A percentile compares a stretch with the other conserved stretches of the same genome.
These are phyloP conservation scores for Gymnoscopelus microlampas DNA, from an alignment of 2,797 vertebrate species.

Conservation along the genomic window DNA sequence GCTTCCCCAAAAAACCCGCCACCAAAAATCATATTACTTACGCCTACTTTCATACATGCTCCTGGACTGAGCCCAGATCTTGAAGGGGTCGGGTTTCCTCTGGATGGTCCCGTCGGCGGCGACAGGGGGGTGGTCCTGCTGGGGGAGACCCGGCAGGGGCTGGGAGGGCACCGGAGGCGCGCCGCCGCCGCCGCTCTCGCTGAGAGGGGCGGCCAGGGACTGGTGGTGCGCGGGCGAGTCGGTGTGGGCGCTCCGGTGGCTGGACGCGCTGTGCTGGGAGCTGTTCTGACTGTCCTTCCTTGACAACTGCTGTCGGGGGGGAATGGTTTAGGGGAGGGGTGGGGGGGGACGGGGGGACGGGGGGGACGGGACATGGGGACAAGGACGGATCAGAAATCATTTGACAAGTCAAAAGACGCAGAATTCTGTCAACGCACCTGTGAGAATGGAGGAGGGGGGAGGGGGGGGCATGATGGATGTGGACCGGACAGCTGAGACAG, in stretches of 20 bases:
- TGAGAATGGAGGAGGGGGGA: not conserved
- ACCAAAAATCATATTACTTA: conserved; percentile 89
- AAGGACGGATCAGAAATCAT: conserved; percentile 38
- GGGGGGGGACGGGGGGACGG: not conserved
- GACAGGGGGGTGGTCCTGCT: conserved; percentile 84
- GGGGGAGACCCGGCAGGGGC: conserved; percentile 79
- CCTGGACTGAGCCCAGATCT: conserved; percentile 99
- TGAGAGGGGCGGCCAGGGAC: conserved; percentile 83
- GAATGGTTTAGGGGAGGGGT: not conserved
- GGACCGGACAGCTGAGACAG: conserved; percentile 21
- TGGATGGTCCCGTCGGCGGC: conserved; percentile 88
- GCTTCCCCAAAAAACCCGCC: conserved; percentile 67
- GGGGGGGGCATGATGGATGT: conserved; percentile 9
- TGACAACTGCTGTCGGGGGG: conserved; percentile 91
- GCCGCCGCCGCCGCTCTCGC: conserved; percentile 61
- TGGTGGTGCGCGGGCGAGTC: conserved; percentile 90
- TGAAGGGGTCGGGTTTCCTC: conserved; percentile 98
- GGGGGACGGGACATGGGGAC: too few species aligned
- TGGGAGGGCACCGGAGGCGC: conserved; percentile 81
- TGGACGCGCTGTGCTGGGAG: conserved; percentile 95
- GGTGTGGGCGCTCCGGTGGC: conserved; percentile 91
- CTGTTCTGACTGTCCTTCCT: conserved; percentile 99
- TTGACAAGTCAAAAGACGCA: conserved; percentile 21
- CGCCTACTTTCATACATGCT: conserved; percentile 99
- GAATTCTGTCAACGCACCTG: conserved; percentile 10